Conservation (phyloP, 2,113 vertebrate species). For the Brachyhypopomus occidentalis region DNA sequence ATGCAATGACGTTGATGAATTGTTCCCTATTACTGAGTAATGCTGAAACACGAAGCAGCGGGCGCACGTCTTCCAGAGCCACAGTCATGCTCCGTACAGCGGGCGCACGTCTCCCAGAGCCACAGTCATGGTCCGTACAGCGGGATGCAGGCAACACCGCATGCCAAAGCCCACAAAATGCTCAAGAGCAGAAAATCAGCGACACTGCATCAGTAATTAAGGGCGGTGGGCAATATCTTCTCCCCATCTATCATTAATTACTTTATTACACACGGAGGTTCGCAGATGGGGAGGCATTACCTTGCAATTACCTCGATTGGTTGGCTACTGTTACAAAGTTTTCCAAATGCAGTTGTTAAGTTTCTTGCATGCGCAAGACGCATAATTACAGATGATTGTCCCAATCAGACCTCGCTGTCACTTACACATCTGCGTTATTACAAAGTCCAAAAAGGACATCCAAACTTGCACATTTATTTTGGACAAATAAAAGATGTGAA, state of each 20-base stretch:
- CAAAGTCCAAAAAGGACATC: neutral
- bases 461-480: neutral
- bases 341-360: conserved; percentile 61
- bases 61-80: neutral
- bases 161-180: too few relatives aligned
- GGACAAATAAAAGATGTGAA: neutral
- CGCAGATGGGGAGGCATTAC: conserved; percentile 29
- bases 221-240: neutral
- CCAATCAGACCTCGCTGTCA: conserved; percentile 62
- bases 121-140: too few relatives aligned
- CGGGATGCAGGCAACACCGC: too few relatives aligned
- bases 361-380: conserved; percentile 55
- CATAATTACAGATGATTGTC: conserved; percentile 72
- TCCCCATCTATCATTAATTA: conserved; percentile 27
- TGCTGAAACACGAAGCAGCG: conserved; percentile 26
- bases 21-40: conserved; percentile 33
- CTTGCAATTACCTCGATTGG: conserved; percentile 61
- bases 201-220: conserved; percentile 16
- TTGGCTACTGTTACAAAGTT: conserved; percentile 57
- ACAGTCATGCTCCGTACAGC: neutral
- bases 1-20: conserved; percentile 58
- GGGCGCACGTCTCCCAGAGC: neutral
- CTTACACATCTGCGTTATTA: conserved; percentile 66
- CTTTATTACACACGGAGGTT: neutral
- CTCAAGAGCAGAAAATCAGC: neutral